These are phyloP conservation scores for Peromyscus leucopus DNA, from an alignment of 2,113 vertebrate species.

Conservation along the genomic window DNA sequence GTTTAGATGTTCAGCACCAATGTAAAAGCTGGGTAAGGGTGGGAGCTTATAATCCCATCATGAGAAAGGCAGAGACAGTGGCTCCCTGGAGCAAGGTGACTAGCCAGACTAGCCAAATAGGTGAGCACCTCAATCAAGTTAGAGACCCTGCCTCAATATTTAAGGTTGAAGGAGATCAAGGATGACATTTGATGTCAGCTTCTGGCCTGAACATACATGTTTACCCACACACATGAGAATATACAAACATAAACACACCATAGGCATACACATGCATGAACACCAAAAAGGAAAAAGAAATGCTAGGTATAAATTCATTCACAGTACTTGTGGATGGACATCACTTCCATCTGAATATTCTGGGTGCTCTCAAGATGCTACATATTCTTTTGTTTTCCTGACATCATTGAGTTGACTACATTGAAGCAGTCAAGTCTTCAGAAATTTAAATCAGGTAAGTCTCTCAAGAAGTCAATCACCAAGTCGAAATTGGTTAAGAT, in stretches of 20 bases:
- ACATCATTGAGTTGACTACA: background rate
- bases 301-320: background rate
- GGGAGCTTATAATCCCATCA: background rate
- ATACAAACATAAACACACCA: background rate
- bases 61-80: background rate
- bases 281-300: background rate
- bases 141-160: background rate
- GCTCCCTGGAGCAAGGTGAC: too few species aligned
- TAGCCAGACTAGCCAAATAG: background rate
- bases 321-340: rapidly evolving
- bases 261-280: too few species aligned
- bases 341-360: background rate
- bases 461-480: slow-evolving; percentile 71
- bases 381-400: slow-evolving; percentile 8
- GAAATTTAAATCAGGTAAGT: slow-evolving; percentile 72
- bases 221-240: too few species aligned
- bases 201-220: too few species aligned
- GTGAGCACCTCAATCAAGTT: too few species aligned
- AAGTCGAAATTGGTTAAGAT: slow-evolving; percentile 75
- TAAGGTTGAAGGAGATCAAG: background rate
- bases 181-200: too few species aligned
- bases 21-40: background rate
- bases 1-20: too few species aligned
- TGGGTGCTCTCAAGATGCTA: background rate
- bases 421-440: slow-evolving; percentile 38